phyloP scores from a whole-genome alignment of 2,888 invertebrate species.

The Erebia aethiops region DNA sequence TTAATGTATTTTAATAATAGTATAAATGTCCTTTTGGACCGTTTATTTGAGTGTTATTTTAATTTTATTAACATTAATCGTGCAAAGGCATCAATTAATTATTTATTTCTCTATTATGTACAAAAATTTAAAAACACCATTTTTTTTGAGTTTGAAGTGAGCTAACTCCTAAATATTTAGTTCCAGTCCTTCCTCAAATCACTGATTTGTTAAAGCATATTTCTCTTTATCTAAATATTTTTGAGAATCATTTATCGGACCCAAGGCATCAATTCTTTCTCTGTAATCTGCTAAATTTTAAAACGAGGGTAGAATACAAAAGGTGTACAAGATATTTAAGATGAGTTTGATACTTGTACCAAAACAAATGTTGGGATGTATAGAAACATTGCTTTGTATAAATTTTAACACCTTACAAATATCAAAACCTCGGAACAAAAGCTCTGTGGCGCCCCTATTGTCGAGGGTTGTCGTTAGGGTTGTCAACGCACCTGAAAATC shows the following conservation, averaged over 20 bases:
- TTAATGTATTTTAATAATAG: no score
- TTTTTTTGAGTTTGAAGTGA: no score
- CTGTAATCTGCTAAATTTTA: slow-evolving; percentile 14
- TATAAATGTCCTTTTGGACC: no score
- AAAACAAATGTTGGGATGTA: slow-evolving; percentile 34
- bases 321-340: slow-evolving; percentile 17
- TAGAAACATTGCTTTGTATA: slow-evolving; percentile 37
- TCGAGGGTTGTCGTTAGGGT: slow-evolving; percentile 46
- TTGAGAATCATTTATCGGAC: neutral
- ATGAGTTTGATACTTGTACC: slow-evolving; percentile 29
- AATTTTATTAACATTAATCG: no score
- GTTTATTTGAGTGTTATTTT: no score
- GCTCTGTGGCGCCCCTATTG: slow-evolving; percentile 50
- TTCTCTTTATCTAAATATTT: neutral
- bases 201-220: neutral
- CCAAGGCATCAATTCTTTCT: slow-evolving; percentile 7
- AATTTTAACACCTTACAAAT: slow-evolving; percentile 58
- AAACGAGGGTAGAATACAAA: slow-evolving; percentile 18
- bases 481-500: neutral
- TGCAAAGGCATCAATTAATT: no score
- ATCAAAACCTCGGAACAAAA: slow-evolving; percentile 58
- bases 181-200: no score
- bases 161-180: no score
- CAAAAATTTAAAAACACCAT: no score
- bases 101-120: no score